Evolutionary conservation across 2,113 vertebrate genomes (phyloP), one percentile per base, ranked within the genome.

Genomic region (Saguinus imperator): DNA sequence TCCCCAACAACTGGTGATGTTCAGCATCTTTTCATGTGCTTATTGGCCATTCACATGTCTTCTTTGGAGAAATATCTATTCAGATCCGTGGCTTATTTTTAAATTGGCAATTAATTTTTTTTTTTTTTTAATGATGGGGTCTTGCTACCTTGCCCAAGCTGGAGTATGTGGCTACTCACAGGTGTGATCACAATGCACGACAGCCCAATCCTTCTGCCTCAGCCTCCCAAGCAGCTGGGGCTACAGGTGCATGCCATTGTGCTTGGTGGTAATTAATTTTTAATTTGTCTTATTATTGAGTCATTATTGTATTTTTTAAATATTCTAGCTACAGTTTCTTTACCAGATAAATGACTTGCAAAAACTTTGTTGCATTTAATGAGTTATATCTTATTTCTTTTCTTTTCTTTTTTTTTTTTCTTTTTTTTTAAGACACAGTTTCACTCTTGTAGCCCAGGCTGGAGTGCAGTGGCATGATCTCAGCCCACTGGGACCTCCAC

Each of bases 301-400:
- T 45, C 25, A 25, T 90, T 95, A 58, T 72, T n/a, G 61, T 88
- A 77, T 5, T 94, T 94, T 87, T 25, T 68, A n/a, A n/a, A 66
- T 43, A 66, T 55, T 92, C 70, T 89, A 77, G 16, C 18, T 52
- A 29, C 12, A 82, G 61, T 13, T 81, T 88, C 48, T 37, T 77
- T 93, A 57, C 57, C 18, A 93, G 70, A 84, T 12, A 61, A 27
- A 84, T 6, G 8, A 50, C 79, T 94, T 73, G 4, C 20, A 80
- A 87, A 76, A 13, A 14, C 52, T 84, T 32, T 58, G 23, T 86
- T 35, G 11, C 18, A 72, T 66, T 77, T 25, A 58, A 5, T 50
- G 7, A 35, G 45, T 16, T 68, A 0, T 76, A 23, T n/a, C n/a
- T 92, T 81, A 77, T 16, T 94, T 92, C 25, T 32, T 35, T 68